phyloP scores from a whole-genome alignment of 2,888 invertebrate genomes.

The Himalopsyche japonica region DNA sequence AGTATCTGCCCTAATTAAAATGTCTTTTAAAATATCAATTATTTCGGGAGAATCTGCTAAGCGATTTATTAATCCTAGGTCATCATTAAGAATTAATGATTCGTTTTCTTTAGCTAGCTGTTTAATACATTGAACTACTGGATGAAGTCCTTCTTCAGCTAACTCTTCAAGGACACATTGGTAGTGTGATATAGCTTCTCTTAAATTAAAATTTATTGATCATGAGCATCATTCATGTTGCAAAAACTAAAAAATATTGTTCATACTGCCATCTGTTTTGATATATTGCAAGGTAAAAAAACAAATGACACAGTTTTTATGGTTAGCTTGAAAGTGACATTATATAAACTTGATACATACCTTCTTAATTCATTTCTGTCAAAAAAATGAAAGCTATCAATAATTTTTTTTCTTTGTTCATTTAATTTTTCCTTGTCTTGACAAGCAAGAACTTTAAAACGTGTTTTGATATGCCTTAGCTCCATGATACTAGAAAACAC shows the following conservation, averaged over 20 bases:
- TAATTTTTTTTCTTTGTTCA: constrained; percentile 50
- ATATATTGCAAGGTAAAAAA: too few species aligned
- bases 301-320: too few species aligned
- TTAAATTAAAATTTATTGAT: background rate
- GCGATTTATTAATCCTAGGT: constrained; percentile 57
- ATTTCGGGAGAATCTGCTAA: constrained; percentile 50
- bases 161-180: constrained; percentile 62
- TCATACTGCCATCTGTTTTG: background rate
- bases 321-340: too few species aligned
- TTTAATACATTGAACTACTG: constrained; percentile 57
- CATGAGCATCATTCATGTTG: background rate
- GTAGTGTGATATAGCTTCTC: constrained; percentile 48
- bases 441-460: background rate
- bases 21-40: constrained; percentile 49
- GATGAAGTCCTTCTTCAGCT: constrained; percentile 55
- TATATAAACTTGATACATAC: too few species aligned
- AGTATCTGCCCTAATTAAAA: constrained; percentile 51
- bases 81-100: constrained; percentile 54
- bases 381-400: constrained; percentile 49
- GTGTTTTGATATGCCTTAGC: background rate
- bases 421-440: constrained; percentile 49
- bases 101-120: constrained; percentile 62
- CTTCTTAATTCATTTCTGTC: constrained; percentile 55
- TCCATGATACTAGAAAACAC: background rate
- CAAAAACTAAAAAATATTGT: background rate